These are phyloP conservation scores for Rhinoraja longicauda DNA, from an alignment of 2,797 vertebrate genomes.

Conservation along the genomic window DNA sequence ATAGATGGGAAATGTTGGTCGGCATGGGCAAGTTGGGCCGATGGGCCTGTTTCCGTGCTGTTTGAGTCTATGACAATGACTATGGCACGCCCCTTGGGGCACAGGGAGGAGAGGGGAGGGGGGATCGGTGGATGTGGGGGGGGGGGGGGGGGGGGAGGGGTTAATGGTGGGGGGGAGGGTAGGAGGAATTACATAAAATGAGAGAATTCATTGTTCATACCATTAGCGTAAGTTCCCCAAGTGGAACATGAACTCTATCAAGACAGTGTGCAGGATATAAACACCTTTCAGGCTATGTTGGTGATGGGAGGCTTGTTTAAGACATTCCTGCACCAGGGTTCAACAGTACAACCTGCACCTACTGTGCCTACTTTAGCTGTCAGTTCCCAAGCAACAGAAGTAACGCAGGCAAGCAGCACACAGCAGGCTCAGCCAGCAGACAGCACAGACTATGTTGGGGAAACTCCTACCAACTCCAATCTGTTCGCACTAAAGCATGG, in stretches of 20 bases:
- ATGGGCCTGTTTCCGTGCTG: no score
- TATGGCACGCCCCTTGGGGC: no score
- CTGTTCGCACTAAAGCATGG: conserved; percentile 30
- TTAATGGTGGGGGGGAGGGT: no score
- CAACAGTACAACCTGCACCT: background rate
- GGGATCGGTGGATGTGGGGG: no score
- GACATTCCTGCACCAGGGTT: background rate
- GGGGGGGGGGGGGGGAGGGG: no score
- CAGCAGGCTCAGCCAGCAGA: background rate
- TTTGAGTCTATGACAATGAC: no score
- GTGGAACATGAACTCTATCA: background rate
- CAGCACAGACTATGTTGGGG: background rate
- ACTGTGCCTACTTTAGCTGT: background rate
- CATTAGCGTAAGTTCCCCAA: no score
- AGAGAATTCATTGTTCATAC: no score
- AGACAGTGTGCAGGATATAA: background rate
- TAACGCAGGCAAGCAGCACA: background rate
- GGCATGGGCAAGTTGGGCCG: no score
- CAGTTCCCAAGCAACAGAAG: background rate
- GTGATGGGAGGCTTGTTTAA: background rate
- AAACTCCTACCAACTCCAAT: conserved; percentile 29
- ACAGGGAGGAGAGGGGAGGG: no score
- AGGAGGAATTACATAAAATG: no score
- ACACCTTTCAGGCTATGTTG: background rate
- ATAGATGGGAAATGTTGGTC: no score